phyloP scores from a whole-genome alignment of 2,888 invertebrate genomes.

The Scelioninae gen. 1 region DNA sequence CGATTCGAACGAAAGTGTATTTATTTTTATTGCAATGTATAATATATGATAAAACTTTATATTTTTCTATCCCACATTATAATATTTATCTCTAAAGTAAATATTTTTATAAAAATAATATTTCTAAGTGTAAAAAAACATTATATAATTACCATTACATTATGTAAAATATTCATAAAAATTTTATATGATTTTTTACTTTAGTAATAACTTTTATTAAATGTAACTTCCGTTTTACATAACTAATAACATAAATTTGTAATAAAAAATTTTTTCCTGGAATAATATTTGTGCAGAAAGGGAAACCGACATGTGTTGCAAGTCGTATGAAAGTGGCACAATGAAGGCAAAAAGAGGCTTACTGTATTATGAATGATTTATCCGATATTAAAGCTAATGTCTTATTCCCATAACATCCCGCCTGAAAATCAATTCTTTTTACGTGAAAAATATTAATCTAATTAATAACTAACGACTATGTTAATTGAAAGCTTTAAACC shows the following conservation, averaged over 20 bases:
- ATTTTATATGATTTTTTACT: conserved; percentile 3
- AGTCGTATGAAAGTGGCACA: conserved; percentile 43
- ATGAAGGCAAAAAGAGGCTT: conserved; percentile 43
- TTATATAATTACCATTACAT: too few relatives aligned
- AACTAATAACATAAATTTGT: not conserved
- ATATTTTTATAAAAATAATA: too few relatives aligned
- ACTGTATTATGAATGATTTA: conserved; percentile 37
- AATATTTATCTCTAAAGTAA: too few relatives aligned
- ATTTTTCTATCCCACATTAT: too few relatives aligned
- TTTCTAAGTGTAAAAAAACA: too few relatives aligned
- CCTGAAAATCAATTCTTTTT: conserved; percentile 26
- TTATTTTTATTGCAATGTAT: too few relatives aligned
- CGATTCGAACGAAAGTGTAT: not conserved
- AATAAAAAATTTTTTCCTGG: conserved; percentile 4
- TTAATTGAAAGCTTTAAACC: not conserved
- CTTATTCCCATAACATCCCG: conserved; percentile 41
- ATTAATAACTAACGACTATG: conserved; percentile 14
- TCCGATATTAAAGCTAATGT: conserved; percentile 42
- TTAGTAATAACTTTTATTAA: not conserved
- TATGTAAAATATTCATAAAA: not conserved
- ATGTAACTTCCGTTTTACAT: not conserved
- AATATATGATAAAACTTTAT: too few relatives aligned
- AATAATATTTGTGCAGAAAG: conserved; percentile 24
- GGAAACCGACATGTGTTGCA: conserved; percentile 15
- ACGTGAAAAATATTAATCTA: not conserved